A percentile compares a stretch with the other conserved stretches of the same genome.
Conservation (phyloP, 2,113 vertebrate genomes). For the Dissostichus mawsoni region DNA sequence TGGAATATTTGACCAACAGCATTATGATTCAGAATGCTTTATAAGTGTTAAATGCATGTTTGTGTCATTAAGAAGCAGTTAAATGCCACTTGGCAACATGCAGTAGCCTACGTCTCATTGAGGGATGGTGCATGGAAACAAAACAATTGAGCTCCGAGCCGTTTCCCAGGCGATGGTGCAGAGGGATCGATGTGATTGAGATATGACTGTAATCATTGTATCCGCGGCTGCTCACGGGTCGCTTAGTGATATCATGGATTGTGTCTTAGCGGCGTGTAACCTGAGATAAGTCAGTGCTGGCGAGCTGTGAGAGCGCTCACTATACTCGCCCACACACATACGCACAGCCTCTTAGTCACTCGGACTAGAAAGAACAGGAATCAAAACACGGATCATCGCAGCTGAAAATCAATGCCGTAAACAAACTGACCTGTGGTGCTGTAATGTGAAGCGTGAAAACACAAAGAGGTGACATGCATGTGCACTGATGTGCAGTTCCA, state of each 20-base stretch:
- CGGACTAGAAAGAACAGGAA: constrained; percentile 38
- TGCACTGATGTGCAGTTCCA: constrained; percentile 30
- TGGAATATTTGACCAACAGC: constrained; percentile 25
- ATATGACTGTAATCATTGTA: constrained; percentile 11
- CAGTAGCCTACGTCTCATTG: not conserved
- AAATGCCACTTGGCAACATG: constrained; percentile 24
- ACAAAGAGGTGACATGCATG: constrained; percentile 8
- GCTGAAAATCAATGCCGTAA: constrained; percentile 45
- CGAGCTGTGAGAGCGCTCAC: constrained; percentile 56
- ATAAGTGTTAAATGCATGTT: constrained; percentile 28
- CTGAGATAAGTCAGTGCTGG: constrained; percentile 67
- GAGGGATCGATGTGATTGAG: constrained; percentile 17
- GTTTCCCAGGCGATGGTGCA: not conserved
- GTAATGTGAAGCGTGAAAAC: not conserved
- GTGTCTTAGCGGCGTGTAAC: constrained; percentile 56
- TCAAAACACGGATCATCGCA: constrained; percentile 50
- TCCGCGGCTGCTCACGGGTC: constrained; percentile 16
- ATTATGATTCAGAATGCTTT: constrained; percentile 5
- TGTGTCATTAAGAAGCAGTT: constrained; percentile 28
- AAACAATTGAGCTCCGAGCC: constrained; percentile 13
- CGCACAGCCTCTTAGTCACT: constrained; percentile 73
- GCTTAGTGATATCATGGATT: constrained; percentile 48
- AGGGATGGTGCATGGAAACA: not conserved
- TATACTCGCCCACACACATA: constrained; percentile 63
- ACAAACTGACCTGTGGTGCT: not conserved